Base-by-base conservation (phyloP, 2,113 vertebrate genomes). In the Bubo blakistoni region DNA sequence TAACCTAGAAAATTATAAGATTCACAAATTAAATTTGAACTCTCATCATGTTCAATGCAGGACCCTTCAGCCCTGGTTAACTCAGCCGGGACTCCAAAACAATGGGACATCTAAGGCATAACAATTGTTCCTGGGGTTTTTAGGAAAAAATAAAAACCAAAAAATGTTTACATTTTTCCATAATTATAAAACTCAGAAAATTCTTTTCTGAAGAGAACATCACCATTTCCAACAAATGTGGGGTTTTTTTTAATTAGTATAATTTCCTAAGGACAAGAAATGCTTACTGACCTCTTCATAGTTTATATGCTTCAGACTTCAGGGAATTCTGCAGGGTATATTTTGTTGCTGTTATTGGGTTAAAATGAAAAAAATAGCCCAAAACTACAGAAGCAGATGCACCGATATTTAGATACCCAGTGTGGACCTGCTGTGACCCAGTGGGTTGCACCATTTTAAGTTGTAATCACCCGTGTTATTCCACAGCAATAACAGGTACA, bases 381-480 rank as follows among this genome's bases (percentile, higher is more conserved):
- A 57, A 66, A 24, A 1, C 3, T 49, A 36, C 24, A 70, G 42
- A 81, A 81, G 11, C 7, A 77, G 16, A 66, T 78, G 21, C 5
- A 65, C 1, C 52, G 40, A 51, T 63, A 89, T 16, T 9, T 52
- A 77, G 4, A 27, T 38, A 54, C 3, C 13, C 8, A n/a, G 4
- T 5, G 58, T 9, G 6, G 14, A 81, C 5, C 2, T 47, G 3
- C 20, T 66, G 34, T 54, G 30, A 44, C 9, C 2, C 51, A 51
- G 13, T 29, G 24, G 4, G 11, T 52, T 61, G 10, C 25, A 21
- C 7, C 19, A 49, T 69, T 82, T 71, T 49, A 77, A 17, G 6
- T 0, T 71, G 30, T 13, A 80, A 63, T 66, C 0, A 1, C 4
- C 17, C 2, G n/a, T 26, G 8, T 61, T 36, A 4, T 70, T 57